Percentiles rank a stretch among this genome's conserved stretches.
These are phyloP conservation scores for Martes martes DNA, from an alignment of 2,113 vertebrate species.

Conservation along the genomic window DNA sequence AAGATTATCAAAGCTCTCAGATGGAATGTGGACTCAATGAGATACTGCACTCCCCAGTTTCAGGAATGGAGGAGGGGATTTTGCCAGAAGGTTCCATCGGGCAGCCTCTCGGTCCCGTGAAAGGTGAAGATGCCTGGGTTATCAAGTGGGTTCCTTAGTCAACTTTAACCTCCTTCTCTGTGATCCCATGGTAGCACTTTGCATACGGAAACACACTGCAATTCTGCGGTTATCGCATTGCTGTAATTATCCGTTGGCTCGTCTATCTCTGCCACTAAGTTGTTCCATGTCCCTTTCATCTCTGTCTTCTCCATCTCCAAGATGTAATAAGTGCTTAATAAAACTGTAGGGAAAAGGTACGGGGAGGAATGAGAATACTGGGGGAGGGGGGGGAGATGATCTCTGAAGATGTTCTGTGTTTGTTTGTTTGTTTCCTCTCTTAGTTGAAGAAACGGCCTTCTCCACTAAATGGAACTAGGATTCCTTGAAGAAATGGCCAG, in stretches of 20 bases:
- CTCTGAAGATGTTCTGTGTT: neutral
- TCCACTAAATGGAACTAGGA: neutral
- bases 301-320: neutral
- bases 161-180: neutral
- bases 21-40: neutral
- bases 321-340: neutral
- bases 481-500: neutral
- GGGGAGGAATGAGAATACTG: neutral
- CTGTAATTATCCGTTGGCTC: neutral
- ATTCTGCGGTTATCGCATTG: neutral
- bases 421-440: neutral
- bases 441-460: neutral
- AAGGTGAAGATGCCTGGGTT: neutral
- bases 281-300: neutral
- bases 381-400: rapidly evolving
- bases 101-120: neutral
- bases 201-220: rapidly evolving
- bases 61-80: neutral
- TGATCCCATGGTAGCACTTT: neutral
- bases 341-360: neutral
- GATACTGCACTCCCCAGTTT: neutral
- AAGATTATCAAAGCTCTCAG: neutral
- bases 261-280: neutral
- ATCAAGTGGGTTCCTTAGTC: neutral
- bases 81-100: neutral